phyloP scores from a whole-genome alignment of 2,888 invertebrate genomes.

The Pemphredon lugubris region DNA sequence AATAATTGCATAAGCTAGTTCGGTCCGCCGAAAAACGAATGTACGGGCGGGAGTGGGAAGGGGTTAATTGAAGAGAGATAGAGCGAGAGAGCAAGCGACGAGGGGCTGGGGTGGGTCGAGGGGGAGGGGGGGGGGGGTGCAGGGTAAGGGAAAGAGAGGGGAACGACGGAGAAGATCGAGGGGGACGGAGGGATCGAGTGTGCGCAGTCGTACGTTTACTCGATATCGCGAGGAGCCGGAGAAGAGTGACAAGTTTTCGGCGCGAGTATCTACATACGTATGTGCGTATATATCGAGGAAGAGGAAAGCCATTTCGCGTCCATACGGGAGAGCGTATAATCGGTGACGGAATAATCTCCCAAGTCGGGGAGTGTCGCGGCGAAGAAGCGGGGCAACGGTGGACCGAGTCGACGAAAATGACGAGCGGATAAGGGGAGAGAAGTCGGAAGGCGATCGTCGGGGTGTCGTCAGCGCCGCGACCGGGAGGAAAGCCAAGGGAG shows the following conservation, averaged over 20 bases:
- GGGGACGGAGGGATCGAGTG: constrained; percentile 44
- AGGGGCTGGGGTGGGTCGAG: constrained; percentile 7
- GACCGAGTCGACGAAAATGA: not conserved
- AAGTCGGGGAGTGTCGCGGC: not conserved
- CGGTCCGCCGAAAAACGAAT: constrained; percentile 21
- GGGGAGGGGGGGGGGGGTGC: constrained; percentile 12
- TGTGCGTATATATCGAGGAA: constrained; percentile 40
- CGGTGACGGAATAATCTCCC: constrained; percentile 7
- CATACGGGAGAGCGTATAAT: constrained; percentile 4
- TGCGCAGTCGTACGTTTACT: constrained; percentile 68
- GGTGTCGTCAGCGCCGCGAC: not conserved
- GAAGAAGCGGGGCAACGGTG: no score
- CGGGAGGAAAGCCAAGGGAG: not conserved
- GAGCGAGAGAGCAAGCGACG: constrained; percentile 41
- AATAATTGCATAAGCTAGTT: constrained; percentile 11
- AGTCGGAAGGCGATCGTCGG: not conserved
- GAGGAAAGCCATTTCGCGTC: constrained; percentile 17
- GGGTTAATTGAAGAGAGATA: constrained; percentile 14
- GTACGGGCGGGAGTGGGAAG: constrained; percentile 11
- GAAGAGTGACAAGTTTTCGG: constrained; percentile 73
- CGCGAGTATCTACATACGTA: constrained; percentile 54
- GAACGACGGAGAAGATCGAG: constrained; percentile 39
- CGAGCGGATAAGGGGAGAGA: not conserved
- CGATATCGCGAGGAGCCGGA: constrained; percentile 69
- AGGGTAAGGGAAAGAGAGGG: constrained; percentile 23